These are phyloP conservation scores for Micromys minutus DNA, from an alignment of 2,113 vertebrate genomes.

Conservation along the genomic window DNA sequence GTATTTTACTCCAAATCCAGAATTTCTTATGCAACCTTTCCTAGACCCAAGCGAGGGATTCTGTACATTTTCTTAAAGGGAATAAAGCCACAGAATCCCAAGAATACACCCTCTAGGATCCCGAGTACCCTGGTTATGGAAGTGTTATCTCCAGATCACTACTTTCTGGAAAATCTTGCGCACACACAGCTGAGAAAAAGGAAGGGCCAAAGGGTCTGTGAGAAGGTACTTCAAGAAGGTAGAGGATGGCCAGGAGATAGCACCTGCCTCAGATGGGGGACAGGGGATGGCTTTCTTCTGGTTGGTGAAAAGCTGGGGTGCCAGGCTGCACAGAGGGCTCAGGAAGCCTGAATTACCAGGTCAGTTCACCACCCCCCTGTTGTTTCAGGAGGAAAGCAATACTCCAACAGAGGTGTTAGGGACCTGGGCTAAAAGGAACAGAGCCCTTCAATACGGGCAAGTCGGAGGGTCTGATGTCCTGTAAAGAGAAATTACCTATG, in stretches of 20 bases:
- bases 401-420: not conserved
- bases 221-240: not conserved
- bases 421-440: not conserved
- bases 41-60: constrained; percentile 8
- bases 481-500: not conserved
- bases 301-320: not conserved
- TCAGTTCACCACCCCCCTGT: not conserved
- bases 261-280: no score
- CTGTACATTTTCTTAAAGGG: constrained; percentile 29
- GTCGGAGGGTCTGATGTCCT: not conserved
- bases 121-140: not conserved
- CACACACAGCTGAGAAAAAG: not conserved
- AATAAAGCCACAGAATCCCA: not conserved
- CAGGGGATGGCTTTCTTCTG: not conserved
- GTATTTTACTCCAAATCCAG: constrained; percentile 13
- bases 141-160: not conserved
- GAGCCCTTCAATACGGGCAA: not conserved
- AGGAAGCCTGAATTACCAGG: not conserved
- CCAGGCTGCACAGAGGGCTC: not conserved
- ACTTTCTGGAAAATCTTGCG: constrained; percentile 6
- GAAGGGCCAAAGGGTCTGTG: not conserved
- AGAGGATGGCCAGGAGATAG: not conserved
- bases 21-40: not conserved
- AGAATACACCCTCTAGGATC: not conserved
- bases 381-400: not conserved